phyloP scores from a whole-genome alignment of 2,888 invertebrate genomes.

The Oligia latruncula region DNA sequence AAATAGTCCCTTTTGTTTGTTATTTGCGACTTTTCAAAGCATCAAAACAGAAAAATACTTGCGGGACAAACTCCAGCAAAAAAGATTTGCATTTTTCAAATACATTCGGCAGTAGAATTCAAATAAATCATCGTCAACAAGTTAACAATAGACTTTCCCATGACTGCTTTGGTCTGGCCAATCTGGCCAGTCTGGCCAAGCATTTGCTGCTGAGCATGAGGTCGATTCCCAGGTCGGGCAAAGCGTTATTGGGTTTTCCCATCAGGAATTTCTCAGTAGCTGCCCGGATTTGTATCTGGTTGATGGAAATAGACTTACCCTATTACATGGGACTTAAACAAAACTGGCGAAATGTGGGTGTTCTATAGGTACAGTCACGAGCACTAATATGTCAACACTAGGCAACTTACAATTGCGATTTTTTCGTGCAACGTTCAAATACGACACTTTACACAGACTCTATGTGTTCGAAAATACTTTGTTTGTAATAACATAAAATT shows the following conservation, averaged over 20 bases:
- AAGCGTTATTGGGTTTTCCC: background rate
- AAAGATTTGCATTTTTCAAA: background rate
- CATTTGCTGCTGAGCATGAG: background rate
- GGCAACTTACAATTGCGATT: no score
- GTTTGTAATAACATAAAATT: no score
- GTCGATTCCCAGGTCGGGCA: background rate
- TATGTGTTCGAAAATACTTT: no score
- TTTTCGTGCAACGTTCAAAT: no score
- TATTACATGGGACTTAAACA: background rate
- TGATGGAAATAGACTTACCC: no score
- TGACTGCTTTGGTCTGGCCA: background rate
- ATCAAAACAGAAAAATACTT: background rate
- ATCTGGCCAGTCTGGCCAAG: no score
- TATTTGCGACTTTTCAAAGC: conserved; percentile 2
- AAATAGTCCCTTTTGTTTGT: background rate
- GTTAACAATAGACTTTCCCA: background rate
- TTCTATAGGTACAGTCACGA: background rate
- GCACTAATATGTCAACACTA: no score
- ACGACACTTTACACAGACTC: no score
- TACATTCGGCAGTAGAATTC: background rate
- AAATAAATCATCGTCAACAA: background rate
- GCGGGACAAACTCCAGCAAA: background rate
- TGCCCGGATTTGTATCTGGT: no score
- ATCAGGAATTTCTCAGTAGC: no score
- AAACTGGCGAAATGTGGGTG: background rate